Base-by-base conservation (phyloP, 2,888 invertebrate genomes). In the Andrena praecox region DNA sequence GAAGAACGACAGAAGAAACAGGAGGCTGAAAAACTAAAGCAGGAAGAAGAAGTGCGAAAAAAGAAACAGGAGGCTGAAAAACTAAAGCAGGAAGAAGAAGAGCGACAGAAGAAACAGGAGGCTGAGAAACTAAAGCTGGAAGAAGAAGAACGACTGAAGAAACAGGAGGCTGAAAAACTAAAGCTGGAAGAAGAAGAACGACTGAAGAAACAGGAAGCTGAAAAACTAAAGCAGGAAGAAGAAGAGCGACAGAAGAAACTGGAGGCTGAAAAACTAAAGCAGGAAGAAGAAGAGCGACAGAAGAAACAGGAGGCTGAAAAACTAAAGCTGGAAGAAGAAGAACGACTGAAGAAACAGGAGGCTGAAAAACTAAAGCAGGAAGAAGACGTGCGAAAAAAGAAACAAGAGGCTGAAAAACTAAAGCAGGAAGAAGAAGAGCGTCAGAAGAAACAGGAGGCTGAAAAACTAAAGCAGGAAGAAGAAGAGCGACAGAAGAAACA, bases 371-470 rank as follows among this genome's bases (percentile, higher is more conserved):
- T 70, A 56, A 85, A 56, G 50, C 20, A 82, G 20, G 60, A 79
- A 10, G 74, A 79, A 12, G 74, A 68, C 1, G 42, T 62, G 54
- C 56, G 71, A 27, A 85, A 70, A 75, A 60, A 93, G 92, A 79
- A 82, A 20, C 90, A 92, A 62, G 91, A 89, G 91, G 93, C 64
- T 0, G 66, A 68, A 0, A 77, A 27, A 29, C 76, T 93, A 77
- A 91, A 90, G 59, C 87, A 91, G 54, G 85, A 68, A 6, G 79
- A 80, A 6, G 80, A 76, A 29, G n/a, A 35, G 0, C 71, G 48
- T 35, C 63, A 56, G 0, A 71, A 83, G 8, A 77, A 84, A 20
- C 59, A 67, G 7, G 83, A 83, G 0, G 62, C 71, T 93, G 89
- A 91, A 2, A 87, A 82, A 16, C 1, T 42, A 31, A 88, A 74